Percentiles rank a stretch among this genome's conserved stretches.
Conservation (phyloP, 2,113 vertebrate genomes). For the Toxotes jaculatrix region DNA sequence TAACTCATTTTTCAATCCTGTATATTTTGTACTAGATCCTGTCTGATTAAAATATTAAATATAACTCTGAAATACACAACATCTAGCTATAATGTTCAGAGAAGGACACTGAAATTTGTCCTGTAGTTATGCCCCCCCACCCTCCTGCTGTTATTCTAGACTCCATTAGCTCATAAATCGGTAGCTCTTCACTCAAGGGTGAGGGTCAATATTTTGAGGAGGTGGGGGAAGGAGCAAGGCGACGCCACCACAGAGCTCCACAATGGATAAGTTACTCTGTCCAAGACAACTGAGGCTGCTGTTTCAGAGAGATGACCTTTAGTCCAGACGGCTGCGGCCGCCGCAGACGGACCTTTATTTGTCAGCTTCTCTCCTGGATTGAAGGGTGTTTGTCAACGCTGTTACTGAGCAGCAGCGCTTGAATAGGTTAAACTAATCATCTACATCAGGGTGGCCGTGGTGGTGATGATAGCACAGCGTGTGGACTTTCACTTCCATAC, state of each 20-base stretch:
- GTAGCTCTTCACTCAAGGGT: conserved; percentile 38
- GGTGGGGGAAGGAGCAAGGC: conserved; percentile 36
- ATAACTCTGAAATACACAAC: background rate
- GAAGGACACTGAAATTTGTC: conserved; percentile 46
- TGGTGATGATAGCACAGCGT: background rate
- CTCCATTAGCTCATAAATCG: conserved; percentile 62
- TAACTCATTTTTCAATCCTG: background rate
- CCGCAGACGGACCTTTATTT: background rate
- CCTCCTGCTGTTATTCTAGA: conserved; percentile 60
- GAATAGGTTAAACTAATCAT: conserved; percentile 1
- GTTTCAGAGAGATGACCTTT: conserved; percentile 49
- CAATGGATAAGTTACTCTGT: conserved; percentile 55
- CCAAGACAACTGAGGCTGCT: conserved; percentile 33
- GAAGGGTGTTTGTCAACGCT: background rate
- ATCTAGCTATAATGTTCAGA: background rate
- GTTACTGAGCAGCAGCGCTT: conserved; percentile 5
- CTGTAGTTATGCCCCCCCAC: conserved; percentile 8
- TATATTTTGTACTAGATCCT: background rate
- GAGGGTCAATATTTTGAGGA: conserved; percentile 71
- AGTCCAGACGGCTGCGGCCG: conserved; percentile 31
- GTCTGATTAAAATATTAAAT: background rate
- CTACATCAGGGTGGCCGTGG: background rate
- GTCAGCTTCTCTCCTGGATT: background rate
- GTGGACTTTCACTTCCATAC: too few species aligned
- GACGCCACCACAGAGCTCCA: conserved; percentile 41